Evolutionary conservation across 2,888 invertebrate genomes (phyloP), one percentile per base, ranked within the genome.

Genomic region (Dasypogon diadema): DNA sequence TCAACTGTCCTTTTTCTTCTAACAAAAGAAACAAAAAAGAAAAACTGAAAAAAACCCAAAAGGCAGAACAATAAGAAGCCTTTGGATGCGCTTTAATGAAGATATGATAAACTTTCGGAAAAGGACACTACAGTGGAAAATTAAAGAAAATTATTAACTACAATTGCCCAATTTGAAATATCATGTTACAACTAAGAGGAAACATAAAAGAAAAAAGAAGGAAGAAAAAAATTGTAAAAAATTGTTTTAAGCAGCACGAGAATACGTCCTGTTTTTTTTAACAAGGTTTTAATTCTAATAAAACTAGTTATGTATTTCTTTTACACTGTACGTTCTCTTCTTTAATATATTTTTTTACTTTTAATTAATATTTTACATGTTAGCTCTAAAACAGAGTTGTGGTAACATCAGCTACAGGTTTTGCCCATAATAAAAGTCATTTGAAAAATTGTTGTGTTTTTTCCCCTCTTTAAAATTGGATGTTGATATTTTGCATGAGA

Each of bases 301-400:
- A 70, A 54, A 70, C 51, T 51, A 70, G 10, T 70, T 70, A 70
- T 54, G 51, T 46, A 30, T 54, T 68, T 70, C 54, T 22, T 34
- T 30, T 70, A 30, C 34, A 34, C 22, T 54, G 24, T 68, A 68
- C 12, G 22, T 68, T 70, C 8, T 24, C 48, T 34, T 70, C 26
- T 30, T 26, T 18, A 21, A 70, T 70, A 54, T 12, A 46, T 65
- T 65, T 70, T 54, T 54, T 10, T 54, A 16, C 4, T 21, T 70
- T 54, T 70, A 70, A 54, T 70, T 18, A 70, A n/a, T 54, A 70
- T 70, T 54, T 54, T 70, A 70, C 51, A 54, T 54, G 70, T 51
- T 70, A 70, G 51, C 70, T 70, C 70, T 70, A 30, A 54, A 70
- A 54, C 70, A 70, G 70, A 70, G 54, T 70, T 70, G 54, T 70